Conservation (phyloP, 1,140 invertebrate species). For the Bathynomus jamesi region DNA sequence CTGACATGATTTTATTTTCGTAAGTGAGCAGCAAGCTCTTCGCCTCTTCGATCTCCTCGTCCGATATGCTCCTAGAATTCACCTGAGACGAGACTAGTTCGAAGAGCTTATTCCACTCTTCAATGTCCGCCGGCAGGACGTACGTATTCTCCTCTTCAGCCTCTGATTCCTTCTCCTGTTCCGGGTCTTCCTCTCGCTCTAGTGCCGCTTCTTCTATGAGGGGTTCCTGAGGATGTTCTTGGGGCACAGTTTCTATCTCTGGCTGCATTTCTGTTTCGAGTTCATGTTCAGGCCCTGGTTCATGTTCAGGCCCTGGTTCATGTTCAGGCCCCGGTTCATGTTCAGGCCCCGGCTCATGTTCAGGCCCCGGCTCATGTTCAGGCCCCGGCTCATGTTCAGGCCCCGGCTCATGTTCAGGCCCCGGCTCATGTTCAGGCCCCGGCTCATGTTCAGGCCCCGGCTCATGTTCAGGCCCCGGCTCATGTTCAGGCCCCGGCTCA, state of each 20-base stretch:
- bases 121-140: constrained; percentile 10
- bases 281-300: background rate
- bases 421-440: background rate
- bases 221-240: background rate
- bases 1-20: constrained; percentile 4
- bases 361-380: background rate
- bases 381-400: background rate
- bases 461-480: background rate
- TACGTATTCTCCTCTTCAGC: constrained; percentile 12
- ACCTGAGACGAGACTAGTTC: constrained; percentile 11
- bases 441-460: background rate
- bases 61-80: background rate
- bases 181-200: background rate
- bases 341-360: background rate
- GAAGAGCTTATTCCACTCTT: constrained; percentile 14
- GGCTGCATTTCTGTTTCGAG: background rate
- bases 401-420: background rate
- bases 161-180: background rate
- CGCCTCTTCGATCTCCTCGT: constrained; percentile 6
- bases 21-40: background rate
- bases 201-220: background rate
- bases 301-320: background rate
- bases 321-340: background rate
- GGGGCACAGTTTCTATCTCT: background rate
- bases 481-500: background rate